These are phyloP conservation scores for Athene noctua DNA, from an alignment of 2,113 vertebrate genomes.

Conservation along the genomic window DNA sequence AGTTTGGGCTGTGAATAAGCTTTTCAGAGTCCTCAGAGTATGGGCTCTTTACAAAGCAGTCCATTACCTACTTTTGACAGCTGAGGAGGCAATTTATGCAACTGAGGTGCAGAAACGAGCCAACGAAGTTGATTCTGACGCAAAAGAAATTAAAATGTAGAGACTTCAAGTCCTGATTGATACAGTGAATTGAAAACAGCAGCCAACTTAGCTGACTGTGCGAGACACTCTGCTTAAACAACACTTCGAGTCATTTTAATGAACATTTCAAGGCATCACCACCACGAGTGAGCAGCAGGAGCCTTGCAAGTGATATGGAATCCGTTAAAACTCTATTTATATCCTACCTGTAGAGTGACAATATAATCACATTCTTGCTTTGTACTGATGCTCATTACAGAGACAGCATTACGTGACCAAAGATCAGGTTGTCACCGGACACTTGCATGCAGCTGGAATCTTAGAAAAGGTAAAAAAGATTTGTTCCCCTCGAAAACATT, in stretches of 20 bases:
- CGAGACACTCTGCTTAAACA: slow-evolving; percentile 31
- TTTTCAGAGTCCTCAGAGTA: background rate
- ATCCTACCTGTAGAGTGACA: slow-evolving; percentile 19
- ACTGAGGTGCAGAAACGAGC: background rate
- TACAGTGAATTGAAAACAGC: slow-evolving; percentile 32
- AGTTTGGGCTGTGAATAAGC: background rate
- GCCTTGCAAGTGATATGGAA: background rate
- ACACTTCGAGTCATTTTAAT: slow-evolving; percentile 46
- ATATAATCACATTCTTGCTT: slow-evolving; percentile 17
- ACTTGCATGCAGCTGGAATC: background rate
- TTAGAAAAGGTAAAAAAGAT: background rate
- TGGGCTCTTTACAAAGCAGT: background rate
- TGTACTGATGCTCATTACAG: background rate
- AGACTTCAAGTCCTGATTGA: slow-evolving; percentile 43
- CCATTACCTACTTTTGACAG: slow-evolving; percentile 26
- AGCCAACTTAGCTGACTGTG: slow-evolving; percentile 23
- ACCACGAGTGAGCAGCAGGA: slow-evolving; percentile 5
- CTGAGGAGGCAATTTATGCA: slow-evolving; percentile 31
- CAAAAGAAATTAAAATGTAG: slow-evolving; percentile 49
- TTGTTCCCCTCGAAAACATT: background rate
- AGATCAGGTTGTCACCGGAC: background rate
- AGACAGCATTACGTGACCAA: background rate
- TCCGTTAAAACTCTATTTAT: slow-evolving; percentile 38
- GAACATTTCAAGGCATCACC: slow-evolving; percentile 47
- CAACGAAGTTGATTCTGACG: background rate